These are phyloP conservation scores for Oceanodroma leucorhoa DNA, from an alignment of 2,797 vertebrate genomes.

Conservation along the genomic window DNA sequence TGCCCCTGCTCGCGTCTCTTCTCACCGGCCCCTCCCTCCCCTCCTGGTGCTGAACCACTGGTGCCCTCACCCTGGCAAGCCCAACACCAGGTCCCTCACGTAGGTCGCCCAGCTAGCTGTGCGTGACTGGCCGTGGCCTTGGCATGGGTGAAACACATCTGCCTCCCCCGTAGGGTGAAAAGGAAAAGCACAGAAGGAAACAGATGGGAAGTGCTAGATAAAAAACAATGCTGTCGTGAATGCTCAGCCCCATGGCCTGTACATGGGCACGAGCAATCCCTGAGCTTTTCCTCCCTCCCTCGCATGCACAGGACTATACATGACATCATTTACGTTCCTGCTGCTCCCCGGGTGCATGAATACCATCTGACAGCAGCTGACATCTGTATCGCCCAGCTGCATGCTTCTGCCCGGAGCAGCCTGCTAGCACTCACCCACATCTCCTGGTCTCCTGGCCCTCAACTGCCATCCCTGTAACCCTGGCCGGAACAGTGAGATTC, in stretches of 20 bases:
- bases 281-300: not conserved
- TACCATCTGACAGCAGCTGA: not conserved
- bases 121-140: accelerated
- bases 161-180: not conserved
- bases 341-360: not conserved
- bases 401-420: not conserved
- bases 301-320: accelerated
- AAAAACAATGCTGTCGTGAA: not conserved
- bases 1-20: accelerated
- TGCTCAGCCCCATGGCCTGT: accelerated
- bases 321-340: not conserved
- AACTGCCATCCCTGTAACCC: not conserved
- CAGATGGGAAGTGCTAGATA: not conserved
- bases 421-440: not conserved
- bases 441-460: not conserved
- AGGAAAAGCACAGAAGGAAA: not conserved
- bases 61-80: not conserved
- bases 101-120: not conserved
- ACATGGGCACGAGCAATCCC: accelerated
- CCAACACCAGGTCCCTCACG: accelerated
- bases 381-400: constrained; percentile 20
- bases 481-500: accelerated
- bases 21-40: not conserved
- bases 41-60: not conserved
- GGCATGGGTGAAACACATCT: not conserved